These are phyloP conservation scores for Perca schrenkii DNA, from an alignment of 2,113 vertebrate species.

Conservation along the genomic window DNA sequence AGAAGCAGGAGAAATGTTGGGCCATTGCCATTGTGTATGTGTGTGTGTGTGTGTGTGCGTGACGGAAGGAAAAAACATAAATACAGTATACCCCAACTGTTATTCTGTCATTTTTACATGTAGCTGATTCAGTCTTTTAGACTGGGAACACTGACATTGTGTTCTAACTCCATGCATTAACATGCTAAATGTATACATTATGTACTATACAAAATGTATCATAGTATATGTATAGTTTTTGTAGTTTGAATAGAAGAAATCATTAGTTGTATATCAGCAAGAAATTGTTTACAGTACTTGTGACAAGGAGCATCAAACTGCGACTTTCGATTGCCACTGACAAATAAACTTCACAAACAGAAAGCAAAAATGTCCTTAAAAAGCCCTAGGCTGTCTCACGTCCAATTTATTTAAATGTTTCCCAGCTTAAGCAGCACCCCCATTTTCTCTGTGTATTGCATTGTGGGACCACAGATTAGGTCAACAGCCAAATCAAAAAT, in stretches of 20 bases:
- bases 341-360: background rate
- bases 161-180: background rate
- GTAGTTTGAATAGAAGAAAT: background rate
- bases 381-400: background rate
- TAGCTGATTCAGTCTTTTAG: background rate
- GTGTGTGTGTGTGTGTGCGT: background rate
- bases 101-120: background rate
- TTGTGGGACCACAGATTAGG: background rate
- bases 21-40: background rate
- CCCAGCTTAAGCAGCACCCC: background rate
- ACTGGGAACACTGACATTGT: background rate
- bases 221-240: background rate
- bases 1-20: slow-evolving; percentile 29
- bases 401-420: background rate
- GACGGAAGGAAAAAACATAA: background rate
- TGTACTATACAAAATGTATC: too few relatives aligned
- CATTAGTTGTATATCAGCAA: background rate
- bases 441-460: background rate
- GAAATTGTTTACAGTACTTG: background rate
- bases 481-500: background rate
- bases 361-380: background rate
- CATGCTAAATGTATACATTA: background rate
- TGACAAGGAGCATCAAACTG: background rate
- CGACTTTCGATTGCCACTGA: background rate
- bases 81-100: background rate